Conservation (phyloP, 2,797 vertebrate species). For the Onychomys arenicola region DNA sequence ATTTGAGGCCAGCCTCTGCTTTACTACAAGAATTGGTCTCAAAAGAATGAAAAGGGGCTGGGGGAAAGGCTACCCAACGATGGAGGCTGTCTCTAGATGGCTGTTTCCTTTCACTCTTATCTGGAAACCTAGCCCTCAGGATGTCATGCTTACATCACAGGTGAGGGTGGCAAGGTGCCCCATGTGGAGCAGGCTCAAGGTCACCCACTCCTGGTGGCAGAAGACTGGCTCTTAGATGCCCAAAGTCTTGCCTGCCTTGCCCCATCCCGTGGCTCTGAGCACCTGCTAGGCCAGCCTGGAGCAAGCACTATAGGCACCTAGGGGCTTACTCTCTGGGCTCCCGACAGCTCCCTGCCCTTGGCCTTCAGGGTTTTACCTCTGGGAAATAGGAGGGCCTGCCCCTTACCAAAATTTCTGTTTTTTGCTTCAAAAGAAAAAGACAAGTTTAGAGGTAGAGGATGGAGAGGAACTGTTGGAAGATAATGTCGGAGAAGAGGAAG, state of each 20-base stretch:
- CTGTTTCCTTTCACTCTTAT: neutral
- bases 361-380: neutral
- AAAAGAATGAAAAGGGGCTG: neutral
- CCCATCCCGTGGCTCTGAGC: fast-evolving
- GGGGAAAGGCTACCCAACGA: neutral
- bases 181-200: neutral
- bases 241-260: neutral
- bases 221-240: neutral
- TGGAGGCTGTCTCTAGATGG: fast-evolving
- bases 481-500: fast-evolving
- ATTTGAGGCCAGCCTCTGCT: neutral
- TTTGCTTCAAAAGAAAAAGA: neutral
- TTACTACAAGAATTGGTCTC: neutral
- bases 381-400: neutral
- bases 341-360: neutral
- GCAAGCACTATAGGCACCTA: fast-evolving
- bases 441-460: fast-evolving
- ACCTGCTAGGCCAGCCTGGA: neutral
- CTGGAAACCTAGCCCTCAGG: neutral
- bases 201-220: neutral
- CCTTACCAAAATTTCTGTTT: neutral
- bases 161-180: neutral
- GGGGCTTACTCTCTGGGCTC: neutral
- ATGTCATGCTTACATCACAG: neutral
- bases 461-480: neutral